Evolutionary conservation across 2,888 invertebrate species (phyloP).

Genomic region (Tupiocoris notatus): DNA sequence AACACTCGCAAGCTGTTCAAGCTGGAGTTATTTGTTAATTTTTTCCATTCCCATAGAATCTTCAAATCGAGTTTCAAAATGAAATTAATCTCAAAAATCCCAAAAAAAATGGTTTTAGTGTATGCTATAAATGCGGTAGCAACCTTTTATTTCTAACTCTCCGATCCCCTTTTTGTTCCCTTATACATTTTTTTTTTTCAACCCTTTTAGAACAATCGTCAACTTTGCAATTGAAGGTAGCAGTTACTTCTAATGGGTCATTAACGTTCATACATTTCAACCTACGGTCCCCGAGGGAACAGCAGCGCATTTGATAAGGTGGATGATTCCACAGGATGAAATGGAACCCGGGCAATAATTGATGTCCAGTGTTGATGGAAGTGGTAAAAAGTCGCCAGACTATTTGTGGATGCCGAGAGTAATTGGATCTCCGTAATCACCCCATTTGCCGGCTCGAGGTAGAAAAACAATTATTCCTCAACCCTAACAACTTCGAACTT

Average conservation of each 20-base stretch:
- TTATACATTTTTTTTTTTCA: too few relatives aligned
- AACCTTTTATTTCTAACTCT: too few relatives aligned
- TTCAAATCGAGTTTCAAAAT: too few relatives aligned
- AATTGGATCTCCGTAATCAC: conserved; percentile 42
- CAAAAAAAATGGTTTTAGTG: too few relatives aligned
- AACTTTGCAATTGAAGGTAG: neutral
- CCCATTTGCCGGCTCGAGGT: conserved; percentile 34
- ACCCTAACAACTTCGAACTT: too few relatives aligned
- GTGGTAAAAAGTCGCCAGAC: neutral
- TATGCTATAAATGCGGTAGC: too few relatives aligned
- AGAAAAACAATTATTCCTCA: conserved; percentile 35
- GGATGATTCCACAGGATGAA: neutral
- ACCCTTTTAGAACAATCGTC: neutral
- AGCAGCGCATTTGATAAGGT: neutral
- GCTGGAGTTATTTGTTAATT: too few relatives aligned
- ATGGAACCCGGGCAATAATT: neutral
- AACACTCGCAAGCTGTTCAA: too few relatives aligned
- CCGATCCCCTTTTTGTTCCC: too few relatives aligned
- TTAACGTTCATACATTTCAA: neutral
- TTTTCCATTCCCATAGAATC: too few relatives aligned
- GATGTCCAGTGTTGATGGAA: neutral
- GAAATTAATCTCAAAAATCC: too few relatives aligned
- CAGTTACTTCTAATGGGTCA: neutral
- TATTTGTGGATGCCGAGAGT: conserved; percentile 31
- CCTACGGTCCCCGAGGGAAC: neutral